Evolutionary conservation across 2,113 vertebrate species (phyloP).

Genomic region (Pungitius pungitius): DNA sequence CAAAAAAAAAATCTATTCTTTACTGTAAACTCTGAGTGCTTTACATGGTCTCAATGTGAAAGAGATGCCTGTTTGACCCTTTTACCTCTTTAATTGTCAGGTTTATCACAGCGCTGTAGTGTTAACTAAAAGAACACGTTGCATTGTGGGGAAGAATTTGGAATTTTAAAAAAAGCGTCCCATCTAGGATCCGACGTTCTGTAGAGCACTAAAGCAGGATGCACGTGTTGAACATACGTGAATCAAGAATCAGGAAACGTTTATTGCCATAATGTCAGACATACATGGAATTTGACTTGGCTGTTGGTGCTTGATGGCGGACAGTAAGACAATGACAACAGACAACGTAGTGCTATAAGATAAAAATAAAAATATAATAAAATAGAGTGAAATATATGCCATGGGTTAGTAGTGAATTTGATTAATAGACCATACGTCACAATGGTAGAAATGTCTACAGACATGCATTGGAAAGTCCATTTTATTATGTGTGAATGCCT

Average conservation of each 20-base stretch:
- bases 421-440: not conserved
- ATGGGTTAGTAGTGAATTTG: not conserved
- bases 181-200: not conserved
- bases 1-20: conserved; percentile 67
- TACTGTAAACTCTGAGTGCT: conserved; percentile 63
- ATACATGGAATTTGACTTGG: too few relatives aligned
- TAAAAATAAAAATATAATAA: too few relatives aligned
- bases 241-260: too few relatives aligned
- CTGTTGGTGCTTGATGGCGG: too few relatives aligned
- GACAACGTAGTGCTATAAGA: too few relatives aligned
- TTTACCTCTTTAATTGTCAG: not conserved
- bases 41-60: conserved; percentile 57
- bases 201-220: conserved; percentile 3
- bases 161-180: conserved; percentile 30
- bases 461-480: not conserved
- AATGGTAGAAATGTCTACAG: not conserved
- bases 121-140: conserved; percentile 3
- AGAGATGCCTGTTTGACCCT: not conserved
- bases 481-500: not conserved
- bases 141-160: not conserved
- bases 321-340: too few relatives aligned
- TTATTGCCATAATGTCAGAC: too few relatives aligned
- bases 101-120: not conserved
- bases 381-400: too few relatives aligned
- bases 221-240: conserved; percentile 42